Evolutionary conservation across 2,797 vertebrate species (phyloP).

Genomic region (Xerus rutilus): DNA sequence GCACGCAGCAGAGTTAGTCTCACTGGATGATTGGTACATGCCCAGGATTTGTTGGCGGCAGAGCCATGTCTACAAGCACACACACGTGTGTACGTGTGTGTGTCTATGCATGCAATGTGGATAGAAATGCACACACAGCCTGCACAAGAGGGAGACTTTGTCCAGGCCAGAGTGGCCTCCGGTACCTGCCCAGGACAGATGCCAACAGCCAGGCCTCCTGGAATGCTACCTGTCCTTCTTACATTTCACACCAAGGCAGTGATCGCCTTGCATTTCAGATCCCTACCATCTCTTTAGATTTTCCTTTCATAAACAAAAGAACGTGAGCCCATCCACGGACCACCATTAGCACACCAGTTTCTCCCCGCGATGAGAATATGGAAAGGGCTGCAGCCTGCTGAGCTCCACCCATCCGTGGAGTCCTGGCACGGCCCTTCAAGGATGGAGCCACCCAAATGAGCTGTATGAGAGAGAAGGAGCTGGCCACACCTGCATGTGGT

Average conservation of each 20-base stretch:
- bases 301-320: not conserved
- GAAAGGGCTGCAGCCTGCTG: accelerated
- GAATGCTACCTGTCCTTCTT: not conserved
- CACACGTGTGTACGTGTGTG: accelerated
- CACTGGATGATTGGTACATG: accelerated
- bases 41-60: not conserved
- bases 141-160: not conserved
- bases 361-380: not conserved
- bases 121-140: not conserved
- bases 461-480: not conserved
- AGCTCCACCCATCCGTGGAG: accelerated
- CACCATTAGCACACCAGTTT: not conserved
- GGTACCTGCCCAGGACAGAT: accelerated
- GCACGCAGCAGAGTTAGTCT: too few relatives aligned
- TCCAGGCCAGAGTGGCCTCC: accelerated
- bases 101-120: accelerated
- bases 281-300: not conserved
- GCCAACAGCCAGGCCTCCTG: accelerated
- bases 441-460: not conserved
- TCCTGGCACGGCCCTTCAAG: too few relatives aligned
- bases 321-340: not conserved
- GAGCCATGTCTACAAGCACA: not conserved
- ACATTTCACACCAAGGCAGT: not conserved
- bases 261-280: not conserved
- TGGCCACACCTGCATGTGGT: accelerated